Evolutionary conservation across 1,140 invertebrate genomes (phyloP), one percentile per base, ranked within the genome.

Genomic region (Drosophila carrolli): DNA sequence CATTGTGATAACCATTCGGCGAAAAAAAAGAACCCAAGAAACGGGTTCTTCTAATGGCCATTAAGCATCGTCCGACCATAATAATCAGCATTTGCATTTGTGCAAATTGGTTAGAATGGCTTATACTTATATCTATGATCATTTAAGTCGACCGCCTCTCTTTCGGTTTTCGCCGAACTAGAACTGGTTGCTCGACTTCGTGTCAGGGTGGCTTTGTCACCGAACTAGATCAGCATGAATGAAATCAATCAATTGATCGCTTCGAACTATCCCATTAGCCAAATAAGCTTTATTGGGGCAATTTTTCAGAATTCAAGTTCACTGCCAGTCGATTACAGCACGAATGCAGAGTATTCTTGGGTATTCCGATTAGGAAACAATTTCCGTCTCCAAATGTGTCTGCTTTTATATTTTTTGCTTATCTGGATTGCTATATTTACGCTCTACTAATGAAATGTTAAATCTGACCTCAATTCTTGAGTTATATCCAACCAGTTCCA

Each of bases 41-140:
- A 78, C 75, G 38, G 75, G 75, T 78, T 78, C 50, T 59, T 44
- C 62, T 58, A 76, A 72, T 47, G 60, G 74, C 70, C 65, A 81
- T 67, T 73, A 74, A 51, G 48, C 47, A 62, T 60, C 48, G 43
- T 58, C 65, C 38, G 47, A 57, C 41, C 56, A 68, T 77, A 77
- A 77, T 77, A 78, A 84, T 60, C 27, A 47, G 63, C 67, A 88
- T 88, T 88, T 83, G 80, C 72, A 77, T 89, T 77, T 84, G 84
- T 78, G 72, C 84, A 88, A 88, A 88, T 88, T 88, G 78, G 77
- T 65, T 89, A 72, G 76, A 86, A 86, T 86, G 75, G 72, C 75
- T 71, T 71, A 71, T 50, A 72, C 66, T 53, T 88, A 89, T 83
- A 89, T 72, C 80, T 77, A 84, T 89, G 84, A 83, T 68, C 80